phyloP scores from a whole-genome alignment of 64 coral and sea anemone species.

The Actinia equina region DNA sequence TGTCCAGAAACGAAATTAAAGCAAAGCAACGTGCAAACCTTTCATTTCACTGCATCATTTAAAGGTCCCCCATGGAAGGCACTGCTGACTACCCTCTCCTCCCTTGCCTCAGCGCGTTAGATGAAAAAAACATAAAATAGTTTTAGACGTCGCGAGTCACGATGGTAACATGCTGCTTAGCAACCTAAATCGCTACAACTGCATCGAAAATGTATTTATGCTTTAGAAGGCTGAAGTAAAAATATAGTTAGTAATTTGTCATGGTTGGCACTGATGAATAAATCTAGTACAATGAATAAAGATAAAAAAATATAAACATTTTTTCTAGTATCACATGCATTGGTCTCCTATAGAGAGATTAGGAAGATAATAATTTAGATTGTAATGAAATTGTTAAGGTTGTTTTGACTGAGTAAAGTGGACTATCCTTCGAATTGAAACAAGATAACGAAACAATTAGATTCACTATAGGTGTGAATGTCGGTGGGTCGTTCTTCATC shows the following conservation, averaged over 20 bases:
- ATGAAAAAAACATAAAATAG: background rate
- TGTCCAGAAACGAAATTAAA: too few relatives aligned
- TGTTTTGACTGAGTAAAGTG: background rate
- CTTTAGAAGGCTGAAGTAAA: background rate
- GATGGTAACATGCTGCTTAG: conserved; percentile 1
- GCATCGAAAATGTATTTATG: background rate
- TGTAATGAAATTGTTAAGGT: background rate
- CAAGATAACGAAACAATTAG: background rate
- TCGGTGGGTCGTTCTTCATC: too few relatives aligned
- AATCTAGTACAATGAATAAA: background rate
- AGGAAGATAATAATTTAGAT: background rate
- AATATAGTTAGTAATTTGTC: background rate
- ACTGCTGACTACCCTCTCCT: too few relatives aligned
- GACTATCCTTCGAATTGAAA: background rate
- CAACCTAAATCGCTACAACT: background rate
- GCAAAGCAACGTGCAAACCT: too few relatives aligned
- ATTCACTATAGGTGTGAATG: background rate
- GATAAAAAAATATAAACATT: background rate
- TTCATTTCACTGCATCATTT: too few relatives aligned
- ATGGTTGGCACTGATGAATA: background rate
- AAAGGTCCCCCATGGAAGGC: too few relatives aligned
- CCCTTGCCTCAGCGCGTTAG: too few relatives aligned
- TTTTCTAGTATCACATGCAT: too few relatives aligned
- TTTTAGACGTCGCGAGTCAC: background rate
- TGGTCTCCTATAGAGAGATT: too few relatives aligned